Evolutionary conservation across 2,797 vertebrate species (phyloP).

Genomic region (Tangara arthus): DNA sequence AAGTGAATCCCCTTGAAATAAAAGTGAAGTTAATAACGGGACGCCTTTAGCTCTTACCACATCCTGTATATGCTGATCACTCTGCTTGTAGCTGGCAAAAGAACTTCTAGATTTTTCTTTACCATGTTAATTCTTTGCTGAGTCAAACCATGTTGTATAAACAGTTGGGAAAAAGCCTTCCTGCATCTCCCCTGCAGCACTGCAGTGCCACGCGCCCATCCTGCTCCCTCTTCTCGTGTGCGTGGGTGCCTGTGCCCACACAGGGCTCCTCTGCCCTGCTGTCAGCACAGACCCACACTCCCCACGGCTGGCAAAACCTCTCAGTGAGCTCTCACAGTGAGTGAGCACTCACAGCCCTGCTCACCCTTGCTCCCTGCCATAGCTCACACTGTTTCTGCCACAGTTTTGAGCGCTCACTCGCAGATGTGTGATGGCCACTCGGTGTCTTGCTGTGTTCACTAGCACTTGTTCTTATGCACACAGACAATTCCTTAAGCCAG

Average conservation of each 20-base stretch:
- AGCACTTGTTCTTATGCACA: neutral
- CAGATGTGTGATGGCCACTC: fast-evolving
- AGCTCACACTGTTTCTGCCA: fast-evolving
- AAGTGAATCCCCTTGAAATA: conserved; percentile 80
- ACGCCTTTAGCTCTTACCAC: conserved; percentile 71
- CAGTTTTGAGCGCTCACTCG: fast-evolving
- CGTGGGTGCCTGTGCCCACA: neutral
- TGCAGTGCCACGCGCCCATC: fast-evolving
- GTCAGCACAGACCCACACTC: fast-evolving
- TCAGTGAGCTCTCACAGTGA: fast-evolving
- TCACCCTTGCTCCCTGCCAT: fast-evolving
- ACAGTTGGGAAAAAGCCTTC: neutral
- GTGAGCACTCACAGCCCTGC: neutral
- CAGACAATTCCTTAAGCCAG: neutral
- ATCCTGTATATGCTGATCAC: conserved; percentile 73
- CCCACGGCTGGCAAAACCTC: neutral
- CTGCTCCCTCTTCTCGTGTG: fast-evolving
- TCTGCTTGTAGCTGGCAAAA: conserved; percentile 67
- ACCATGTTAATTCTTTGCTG: conserved; percentile 65
- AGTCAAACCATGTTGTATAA: neutral
- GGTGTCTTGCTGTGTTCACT: neutral
- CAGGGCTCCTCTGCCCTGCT: neutral
- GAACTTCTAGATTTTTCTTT: conserved; percentile 56
- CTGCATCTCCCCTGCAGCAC: neutral
- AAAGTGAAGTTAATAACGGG: conserved; percentile 79